phyloP scores from a whole-genome alignment of 2,113 vertebrate genomes.

The Dipodomys spectabilis region DNA sequence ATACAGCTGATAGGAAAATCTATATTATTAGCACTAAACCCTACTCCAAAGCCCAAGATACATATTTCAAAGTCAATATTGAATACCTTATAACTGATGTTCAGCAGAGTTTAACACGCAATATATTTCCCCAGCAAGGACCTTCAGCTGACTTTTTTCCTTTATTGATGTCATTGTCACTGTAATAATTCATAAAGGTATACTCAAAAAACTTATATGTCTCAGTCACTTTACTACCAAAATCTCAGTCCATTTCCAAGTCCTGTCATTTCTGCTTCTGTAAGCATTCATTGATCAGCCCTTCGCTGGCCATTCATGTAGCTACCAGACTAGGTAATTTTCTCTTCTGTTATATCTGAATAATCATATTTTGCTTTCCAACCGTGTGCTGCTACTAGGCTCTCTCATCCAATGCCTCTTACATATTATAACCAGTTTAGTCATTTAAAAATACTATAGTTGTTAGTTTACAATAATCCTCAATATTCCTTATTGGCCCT shows the following conservation, averaged over 20 bases:
- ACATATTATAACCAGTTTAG: neutral
- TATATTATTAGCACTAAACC: neutral
- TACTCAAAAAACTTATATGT: conserved; percentile 29
- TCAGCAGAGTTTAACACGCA: neutral
- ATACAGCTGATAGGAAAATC: conserved; percentile 26
- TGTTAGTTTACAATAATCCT: neutral
- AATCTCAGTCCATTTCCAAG: neutral
- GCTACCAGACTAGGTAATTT: neutral
- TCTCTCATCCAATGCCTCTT: neutral
- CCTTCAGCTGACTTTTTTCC: conserved; percentile 5
- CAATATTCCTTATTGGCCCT: neutral
- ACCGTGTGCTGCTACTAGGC: neutral
- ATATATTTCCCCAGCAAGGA: neutral
- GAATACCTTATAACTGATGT: conserved; percentile 19
- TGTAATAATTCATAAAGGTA: conserved; percentile 37
- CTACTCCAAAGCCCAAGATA: conserved; percentile 41
- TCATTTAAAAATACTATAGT: neutral
- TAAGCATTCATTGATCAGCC: neutral
- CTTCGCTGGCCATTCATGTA: neutral
- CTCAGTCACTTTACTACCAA: conserved; percentile 2
- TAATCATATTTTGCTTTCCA: neutral
- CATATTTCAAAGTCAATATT: conserved; percentile 39
- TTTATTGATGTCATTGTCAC: conserved; percentile 1
- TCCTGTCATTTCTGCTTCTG: neutral
- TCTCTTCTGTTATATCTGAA: neutral